Evolutionary conservation across 2,797 vertebrate genomes (phyloP), one percentile per base, ranked within the genome.

Genomic region (Catostomus latipinnis): DNA sequence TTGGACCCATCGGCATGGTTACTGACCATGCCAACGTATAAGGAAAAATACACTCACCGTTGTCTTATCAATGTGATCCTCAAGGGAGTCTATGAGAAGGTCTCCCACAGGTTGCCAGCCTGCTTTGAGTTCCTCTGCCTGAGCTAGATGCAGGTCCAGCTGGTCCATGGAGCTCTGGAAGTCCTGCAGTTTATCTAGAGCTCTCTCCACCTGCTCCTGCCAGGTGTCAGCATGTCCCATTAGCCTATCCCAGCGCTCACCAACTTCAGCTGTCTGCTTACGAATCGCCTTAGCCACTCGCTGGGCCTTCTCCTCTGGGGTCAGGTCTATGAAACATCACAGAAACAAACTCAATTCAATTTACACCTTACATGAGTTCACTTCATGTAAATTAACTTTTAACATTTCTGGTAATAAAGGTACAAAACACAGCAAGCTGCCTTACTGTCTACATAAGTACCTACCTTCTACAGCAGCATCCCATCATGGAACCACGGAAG

Each of bases 131-230:
- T 96, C 95, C 89, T 98, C 96, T 0, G 95, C 95, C 71, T 89
- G 93, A 78, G 94, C 95, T 86, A 99, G 88, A 81, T 94, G 94
- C 58, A 95, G 93, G 53, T 98, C 97, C 0, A 98, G 94, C 84
- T 97, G 96, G 83, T 98, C 96, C 96, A 98, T 97, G 61, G 96
- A 94, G 86, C 95, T 96, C 90, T 97, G 97, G 45, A 99, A 93
- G 81, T 98, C 96, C 86, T 95, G 95, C 69, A 98, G 93, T 70
- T 96, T 96, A 90, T 97, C 97, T 84, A 98, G 62, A 0, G 96
- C 95, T 80, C 89, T 94, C 85, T 98, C 97, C 83, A 98, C 95
- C 92, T 98, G 97, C 87, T 93, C 95, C 81, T 98, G 96, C 98
- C 98, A 98, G 81, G 92, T 92, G 1, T 81, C 94, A 9, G 93